Base-by-base conservation (phyloP, 2,888 invertebrate genomes). In the Drosophila engyochracea region DNA sequence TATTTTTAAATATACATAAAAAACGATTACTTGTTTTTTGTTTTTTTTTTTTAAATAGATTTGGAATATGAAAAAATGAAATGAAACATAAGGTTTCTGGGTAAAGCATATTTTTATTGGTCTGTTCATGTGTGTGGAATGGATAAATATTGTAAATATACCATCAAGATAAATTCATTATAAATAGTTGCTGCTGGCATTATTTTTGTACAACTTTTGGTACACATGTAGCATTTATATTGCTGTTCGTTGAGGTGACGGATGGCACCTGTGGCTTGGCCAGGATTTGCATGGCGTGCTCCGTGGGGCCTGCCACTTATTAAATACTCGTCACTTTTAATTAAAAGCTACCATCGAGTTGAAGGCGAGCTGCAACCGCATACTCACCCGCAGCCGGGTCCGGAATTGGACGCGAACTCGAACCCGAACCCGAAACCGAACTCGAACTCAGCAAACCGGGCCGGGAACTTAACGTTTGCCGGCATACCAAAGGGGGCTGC, bases 301-400 rank as follows among this genome's bases (percentile, higher is more conserved):
- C 49, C 53, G 47, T 22, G 44, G 61, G 63, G 62, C 61, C 68
- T 69, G 75, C 71, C 81, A 89, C 86, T 89, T 85, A 90, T 89
- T 86, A 90, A 90, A 89, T 76, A 90, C 86, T 86, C 90, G 90
- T 86, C 90, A 86, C 90, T 89, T 90, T 89, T 86, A 90, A 86
- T 90, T 86, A 90, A 89, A 85, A 79, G 89, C 72, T 72, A 77
- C 71, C 69, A 73, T 71, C 71, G 49, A 59, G 59, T 76, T 64
- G 55, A 66, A 59, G 58, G 39, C 49, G 54, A 60, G 41, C 30
- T 53, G 37, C 57, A 35, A 52, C 31, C 35, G 28, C 31, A 49
- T 16, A 55, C 37, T 55, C 37, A 19, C 2, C 28, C 22, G 22
- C 33, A 41, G 39, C 19, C 44, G 44, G 39, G 31, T 33, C 31